A percentile compares a stretch with the other conserved stretches of the same genome.
Conservation (phyloP, 2,888 invertebrate genomes). For the Hirtodrosophila cameraria region DNA sequence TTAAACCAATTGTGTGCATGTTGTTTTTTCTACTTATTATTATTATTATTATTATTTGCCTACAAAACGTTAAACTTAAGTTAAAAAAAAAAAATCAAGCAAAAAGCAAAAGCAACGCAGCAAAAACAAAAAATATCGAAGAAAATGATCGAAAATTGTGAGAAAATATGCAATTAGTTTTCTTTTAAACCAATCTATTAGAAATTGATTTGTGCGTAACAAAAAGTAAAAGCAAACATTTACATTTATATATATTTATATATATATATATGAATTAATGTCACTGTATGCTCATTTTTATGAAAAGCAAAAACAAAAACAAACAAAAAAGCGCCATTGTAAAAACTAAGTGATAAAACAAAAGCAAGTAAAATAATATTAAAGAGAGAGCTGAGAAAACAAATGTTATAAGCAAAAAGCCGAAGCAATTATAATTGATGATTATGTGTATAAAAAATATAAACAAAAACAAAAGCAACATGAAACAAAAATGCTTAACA, state of each 20-base stretch:
- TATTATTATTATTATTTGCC: slow-evolving; percentile 57
- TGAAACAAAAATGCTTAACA: slow-evolving; percentile 21
- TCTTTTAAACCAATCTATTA: slow-evolving; percentile 32
- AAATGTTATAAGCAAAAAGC: slow-evolving; percentile 40
- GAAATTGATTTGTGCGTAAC: slow-evolving; percentile 61
- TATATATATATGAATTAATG: slow-evolving; percentile 48
- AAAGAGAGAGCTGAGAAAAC: slow-evolving; percentile 39
- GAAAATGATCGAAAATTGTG: slow-evolving; percentile 27
- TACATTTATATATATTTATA: slow-evolving; percentile 41
- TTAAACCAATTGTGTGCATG: slow-evolving; percentile 56
- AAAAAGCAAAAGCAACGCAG: slow-evolving; percentile 11
- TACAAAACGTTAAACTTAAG: slow-evolving; percentile 71
- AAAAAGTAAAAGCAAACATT: slow-evolving; percentile 25
- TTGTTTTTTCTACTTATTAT: slow-evolving; percentile 51
- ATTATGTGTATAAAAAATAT: slow-evolving; percentile 51
- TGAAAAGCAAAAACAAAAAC: slow-evolving; percentile 33
- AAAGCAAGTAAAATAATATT: slow-evolving; percentile 67
- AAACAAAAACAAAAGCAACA: slow-evolving; percentile 22
- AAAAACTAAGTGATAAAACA: slow-evolving; percentile 83
- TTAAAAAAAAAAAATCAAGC: slow-evolving; percentile 39
- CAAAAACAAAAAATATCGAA: slow-evolving; percentile 14
- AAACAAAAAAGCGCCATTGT: slow-evolving; percentile 82
- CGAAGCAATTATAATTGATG: slow-evolving; percentile 45
- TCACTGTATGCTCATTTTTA: slow-evolving; percentile 65
- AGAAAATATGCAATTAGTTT: slow-evolving; percentile 51